Percentiles rank a stretch among this genome's conserved stretches.
Evolutionary conservation across 2,888 invertebrate species (phyloP).

Genomic region (Tubiluchus corallicola): DNA sequence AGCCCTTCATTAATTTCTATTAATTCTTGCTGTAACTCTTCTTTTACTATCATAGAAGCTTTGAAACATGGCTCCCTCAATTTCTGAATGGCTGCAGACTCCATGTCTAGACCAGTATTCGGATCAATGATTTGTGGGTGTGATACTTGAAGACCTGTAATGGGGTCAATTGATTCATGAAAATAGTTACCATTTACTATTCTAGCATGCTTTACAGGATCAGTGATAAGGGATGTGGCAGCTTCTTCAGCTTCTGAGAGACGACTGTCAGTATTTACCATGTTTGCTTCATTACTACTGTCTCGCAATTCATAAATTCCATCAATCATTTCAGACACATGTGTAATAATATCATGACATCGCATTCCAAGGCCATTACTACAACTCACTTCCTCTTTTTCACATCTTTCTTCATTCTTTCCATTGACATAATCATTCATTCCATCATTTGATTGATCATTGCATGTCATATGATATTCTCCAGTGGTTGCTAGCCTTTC

Average conservation of each 20-base stretch:
- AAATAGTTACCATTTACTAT: background rate
- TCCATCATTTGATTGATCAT: no score
- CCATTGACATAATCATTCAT: background rate
- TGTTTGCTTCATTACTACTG: background rate
- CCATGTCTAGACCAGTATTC: background rate
- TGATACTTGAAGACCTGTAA: background rate
- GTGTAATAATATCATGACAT: background rate
- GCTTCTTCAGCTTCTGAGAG: background rate
- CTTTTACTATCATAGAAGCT: background rate
- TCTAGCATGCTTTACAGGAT: background rate
- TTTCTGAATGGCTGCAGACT: background rate
- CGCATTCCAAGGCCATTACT: background rate
- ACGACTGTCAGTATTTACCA: background rate
- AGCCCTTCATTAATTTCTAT: background rate
- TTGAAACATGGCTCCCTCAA: background rate
- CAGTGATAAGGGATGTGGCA: no score
- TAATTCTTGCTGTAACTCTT: background rate
- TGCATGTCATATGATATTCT: no score
- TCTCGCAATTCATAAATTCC: background rate
- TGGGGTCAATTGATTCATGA: conserved; percentile 1
- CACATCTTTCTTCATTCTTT: background rate
- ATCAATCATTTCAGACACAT: background rate
- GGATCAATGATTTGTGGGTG: background rate
- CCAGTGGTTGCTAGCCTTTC: background rate
- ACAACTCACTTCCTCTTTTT: background rate